These are phyloP conservation scores for Leptatherina wallacei DNA, from an alignment of 2,797 vertebrate species.

Conservation along the genomic window DNA sequence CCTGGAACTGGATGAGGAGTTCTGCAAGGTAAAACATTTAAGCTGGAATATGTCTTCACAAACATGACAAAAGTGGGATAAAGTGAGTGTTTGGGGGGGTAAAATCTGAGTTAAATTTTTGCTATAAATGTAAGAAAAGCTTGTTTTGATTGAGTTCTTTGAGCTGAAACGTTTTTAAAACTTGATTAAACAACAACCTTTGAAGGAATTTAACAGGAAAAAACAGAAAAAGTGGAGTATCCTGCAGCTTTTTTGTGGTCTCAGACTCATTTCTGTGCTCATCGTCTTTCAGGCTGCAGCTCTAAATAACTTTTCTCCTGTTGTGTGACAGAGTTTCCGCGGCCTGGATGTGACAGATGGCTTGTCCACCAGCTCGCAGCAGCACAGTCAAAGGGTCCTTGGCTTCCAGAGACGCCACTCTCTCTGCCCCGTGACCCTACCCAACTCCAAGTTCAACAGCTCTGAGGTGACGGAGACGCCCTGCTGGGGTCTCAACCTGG, in stretches of 20 bases:
- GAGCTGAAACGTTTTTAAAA: too few relatives aligned
- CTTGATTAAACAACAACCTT: not conserved
- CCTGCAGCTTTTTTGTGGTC: too few relatives aligned
- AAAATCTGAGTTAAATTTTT: too few relatives aligned
- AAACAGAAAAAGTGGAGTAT: too few relatives aligned
- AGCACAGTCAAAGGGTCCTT: constrained; percentile 61
- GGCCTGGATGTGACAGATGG: constrained; percentile 75
- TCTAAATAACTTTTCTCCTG: constrained; percentile 34
- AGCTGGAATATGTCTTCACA: not conserved
- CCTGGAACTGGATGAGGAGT: constrained; percentile 83
- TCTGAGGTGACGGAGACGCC: constrained; percentile 46
- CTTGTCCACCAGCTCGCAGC: constrained; percentile 33
- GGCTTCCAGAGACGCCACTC: constrained; percentile 84
- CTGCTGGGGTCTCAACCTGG: constrained; percentile 61
- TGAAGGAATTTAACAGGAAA: not conserved
- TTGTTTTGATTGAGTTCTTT: not conserved
- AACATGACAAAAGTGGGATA: too few relatives aligned
- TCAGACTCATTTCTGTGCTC: too few relatives aligned
- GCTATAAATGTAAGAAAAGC: not conserved
- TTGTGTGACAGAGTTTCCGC: constrained; percentile 77
- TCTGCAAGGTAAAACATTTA: constrained; percentile 78
- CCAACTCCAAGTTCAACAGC: constrained; percentile 85
- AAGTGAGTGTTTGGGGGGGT: too few relatives aligned
- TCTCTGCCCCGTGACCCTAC: constrained; percentile 82
- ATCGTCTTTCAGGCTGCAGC: constrained; percentile 28